These are phyloP conservation scores for Aporophyla nigra DNA, from an alignment of 2,888 invertebrate genomes.

Conservation along the genomic window DNA sequence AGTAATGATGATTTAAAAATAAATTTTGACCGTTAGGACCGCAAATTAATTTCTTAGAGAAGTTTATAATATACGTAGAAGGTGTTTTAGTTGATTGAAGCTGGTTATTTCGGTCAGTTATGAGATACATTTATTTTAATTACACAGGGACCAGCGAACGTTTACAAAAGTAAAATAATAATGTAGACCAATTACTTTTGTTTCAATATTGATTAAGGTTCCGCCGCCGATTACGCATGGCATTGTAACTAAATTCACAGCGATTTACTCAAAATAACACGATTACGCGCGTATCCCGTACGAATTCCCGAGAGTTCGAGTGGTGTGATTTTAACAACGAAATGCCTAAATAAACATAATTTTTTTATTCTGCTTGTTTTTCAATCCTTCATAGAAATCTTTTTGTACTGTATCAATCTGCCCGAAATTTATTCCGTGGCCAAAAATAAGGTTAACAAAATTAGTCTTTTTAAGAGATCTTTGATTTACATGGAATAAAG, in stretches of 20 bases:
- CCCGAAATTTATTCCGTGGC: not conserved
- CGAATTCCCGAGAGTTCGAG: not conserved
- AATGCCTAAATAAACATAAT: too few species aligned
- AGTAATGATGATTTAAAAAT: slow-evolving; percentile 17
- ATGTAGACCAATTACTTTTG: not conserved
- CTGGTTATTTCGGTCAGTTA: not conserved
- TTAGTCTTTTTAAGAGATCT: not conserved
- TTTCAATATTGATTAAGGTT: slow-evolving; percentile 2
- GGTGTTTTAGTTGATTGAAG: not conserved
- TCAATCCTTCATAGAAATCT: not conserved
- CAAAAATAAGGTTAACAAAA: not conserved
- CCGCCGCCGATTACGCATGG: not conserved
- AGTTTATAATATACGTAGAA: not conserved
- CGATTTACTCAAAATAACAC: not conserved
- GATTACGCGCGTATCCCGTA: not conserved
- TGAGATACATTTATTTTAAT: slow-evolving; percentile 10
- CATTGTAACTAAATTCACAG: not conserved
- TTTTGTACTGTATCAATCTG: not conserved
- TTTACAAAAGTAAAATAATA: not conserved
- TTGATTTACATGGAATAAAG: not conserved
- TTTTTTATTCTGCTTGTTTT: not conserved
- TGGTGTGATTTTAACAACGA: not conserved
- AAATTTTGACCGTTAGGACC: not conserved
- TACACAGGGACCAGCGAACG: not conserved
- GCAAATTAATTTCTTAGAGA: not conserved